Evolutionary conservation across 64 coral and sea anemone genomes (phyloP).

Genomic region (Actinia equina): DNA sequence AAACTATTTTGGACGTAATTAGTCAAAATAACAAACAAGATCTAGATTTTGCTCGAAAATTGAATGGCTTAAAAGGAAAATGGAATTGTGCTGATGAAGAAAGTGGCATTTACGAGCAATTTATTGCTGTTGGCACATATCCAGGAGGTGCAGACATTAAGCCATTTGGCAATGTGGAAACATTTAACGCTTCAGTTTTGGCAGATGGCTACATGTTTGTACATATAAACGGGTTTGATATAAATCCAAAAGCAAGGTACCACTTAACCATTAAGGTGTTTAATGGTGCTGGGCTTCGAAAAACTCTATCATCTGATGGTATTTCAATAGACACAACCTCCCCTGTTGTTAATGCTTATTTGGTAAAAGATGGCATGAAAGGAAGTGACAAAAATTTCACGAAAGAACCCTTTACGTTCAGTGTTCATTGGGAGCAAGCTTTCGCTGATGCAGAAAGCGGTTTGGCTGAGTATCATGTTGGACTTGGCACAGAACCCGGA

Average conservation of each 20-base stretch:
- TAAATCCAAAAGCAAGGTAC: constrained; percentile 56
- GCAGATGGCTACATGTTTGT: not conserved
- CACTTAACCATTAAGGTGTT: constrained; percentile 63
- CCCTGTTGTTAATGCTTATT: constrained; percentile 2
- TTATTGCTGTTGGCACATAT: constrained; percentile 80
- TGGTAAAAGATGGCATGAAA: constrained; percentile 74
- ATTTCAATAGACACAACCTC: constrained; percentile 45
- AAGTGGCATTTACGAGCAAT: constrained; percentile 52
- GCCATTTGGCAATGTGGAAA: not conserved
- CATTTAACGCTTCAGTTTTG: not conserved
- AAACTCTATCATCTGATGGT: constrained; percentile 80
- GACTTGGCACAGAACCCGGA: constrained; percentile 59
- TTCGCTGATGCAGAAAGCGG: constrained; percentile 82
- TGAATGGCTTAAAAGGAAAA: constrained; percentile 58
- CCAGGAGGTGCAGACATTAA: constrained; percentile 82
- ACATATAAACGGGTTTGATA: not conserved
- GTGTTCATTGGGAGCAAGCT: constrained; percentile 88
- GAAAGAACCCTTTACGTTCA: constrained; percentile 41
- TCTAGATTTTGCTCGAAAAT: constrained; percentile 78
- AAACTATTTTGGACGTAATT: constrained; percentile 66
- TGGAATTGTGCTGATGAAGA: constrained; percentile 68
- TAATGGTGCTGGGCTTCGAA: constrained; percentile 74
- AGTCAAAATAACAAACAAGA: constrained; percentile 37
- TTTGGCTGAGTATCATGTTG: constrained; percentile 59
- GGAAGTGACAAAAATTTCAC: constrained; percentile 69